phyloP scores from a whole-genome alignment of 2,113 vertebrate genomes.

The Anser cygnoides region DNA sequence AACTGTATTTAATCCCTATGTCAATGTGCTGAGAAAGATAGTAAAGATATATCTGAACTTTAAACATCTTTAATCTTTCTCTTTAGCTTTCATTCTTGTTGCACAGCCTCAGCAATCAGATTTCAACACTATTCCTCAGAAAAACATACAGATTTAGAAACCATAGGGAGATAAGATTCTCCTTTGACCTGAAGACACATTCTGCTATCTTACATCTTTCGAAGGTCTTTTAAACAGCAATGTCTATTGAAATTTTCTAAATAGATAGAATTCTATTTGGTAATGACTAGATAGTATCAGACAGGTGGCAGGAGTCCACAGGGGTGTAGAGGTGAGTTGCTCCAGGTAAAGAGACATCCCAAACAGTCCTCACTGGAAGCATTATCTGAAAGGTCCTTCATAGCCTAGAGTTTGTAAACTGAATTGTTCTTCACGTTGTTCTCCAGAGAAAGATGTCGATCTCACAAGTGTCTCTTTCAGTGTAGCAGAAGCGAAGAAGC shows the following conservation, averaged over 20 bases:
- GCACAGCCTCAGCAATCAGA: conserved; percentile 72
- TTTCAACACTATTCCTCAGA: conserved; percentile 67
- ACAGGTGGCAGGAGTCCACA: not conserved
- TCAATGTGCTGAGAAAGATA: conserved; percentile 73
- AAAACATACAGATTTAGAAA: conserved; percentile 73
- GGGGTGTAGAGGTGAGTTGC: not conserved
- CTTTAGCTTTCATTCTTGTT: conserved; percentile 75
- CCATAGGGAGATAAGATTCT: conserved; percentile 56
- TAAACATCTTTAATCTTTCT: conserved; percentile 75
- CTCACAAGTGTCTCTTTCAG: conserved; percentile 30
- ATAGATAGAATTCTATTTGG: conserved; percentile 46
- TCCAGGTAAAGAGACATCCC: not conserved
- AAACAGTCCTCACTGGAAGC: not conserved
- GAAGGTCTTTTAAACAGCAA: conserved; percentile 58
- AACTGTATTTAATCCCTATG: conserved; percentile 73
- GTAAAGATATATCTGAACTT: conserved; percentile 76
- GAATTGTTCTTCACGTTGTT: conserved; percentile 2
- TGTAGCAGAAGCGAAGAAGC: conserved; percentile 11
- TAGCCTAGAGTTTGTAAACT: conserved; percentile 22
- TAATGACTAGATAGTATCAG: conserved; percentile 16
- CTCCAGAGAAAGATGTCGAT: not conserved
- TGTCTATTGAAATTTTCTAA: conserved; percentile 56
- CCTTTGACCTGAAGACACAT: conserved; percentile 53
- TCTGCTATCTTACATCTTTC: conserved; percentile 45
- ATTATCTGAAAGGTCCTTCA: not conserved